Percentiles rank a stretch among this genome's conserved stretches.
These are phyloP conservation scores for Amblyjoppa proteus DNA, from an alignment of 2,888 invertebrate species.

Conservation along the genomic window DNA sequence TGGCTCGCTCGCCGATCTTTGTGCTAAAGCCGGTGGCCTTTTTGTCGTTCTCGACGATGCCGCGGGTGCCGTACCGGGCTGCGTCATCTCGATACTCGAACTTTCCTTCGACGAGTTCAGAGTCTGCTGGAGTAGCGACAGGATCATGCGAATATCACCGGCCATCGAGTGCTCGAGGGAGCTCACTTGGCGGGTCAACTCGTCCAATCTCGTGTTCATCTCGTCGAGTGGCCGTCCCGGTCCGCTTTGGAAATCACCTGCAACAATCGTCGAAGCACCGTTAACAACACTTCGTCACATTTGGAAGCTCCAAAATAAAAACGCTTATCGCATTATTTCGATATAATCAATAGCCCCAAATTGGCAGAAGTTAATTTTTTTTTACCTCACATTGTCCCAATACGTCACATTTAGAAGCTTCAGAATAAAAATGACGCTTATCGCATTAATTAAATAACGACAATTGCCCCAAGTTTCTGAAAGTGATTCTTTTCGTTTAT, in stretches of 20 bases:
- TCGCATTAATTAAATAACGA: too few relatives aligned
- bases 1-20: constrained; percentile 88
- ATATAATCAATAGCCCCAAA: too few relatives aligned
- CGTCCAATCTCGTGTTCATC: constrained; percentile 89
- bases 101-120: constrained; percentile 82
- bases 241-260: constrained; percentile 84
- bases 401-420: too few relatives aligned
- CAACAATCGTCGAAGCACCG: constrained; percentile 16
- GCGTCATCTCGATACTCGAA: constrained; percentile 83
- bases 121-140: constrained; percentile 88
- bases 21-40: constrained; percentile 86
- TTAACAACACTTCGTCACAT: not conserved
- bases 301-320: not conserved
- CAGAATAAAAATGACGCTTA: too few relatives aligned
- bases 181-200: constrained; percentile 89
- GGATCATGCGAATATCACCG: constrained; percentile 90
- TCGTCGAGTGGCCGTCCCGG: constrained; percentile 85
- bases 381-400: too few relatives aligned
- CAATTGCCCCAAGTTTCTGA: not conserved
- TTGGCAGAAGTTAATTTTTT: too few relatives aligned
- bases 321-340: too few relatives aligned
- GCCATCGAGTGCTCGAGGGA: constrained; percentile 91
- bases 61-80: constrained; percentile 89
- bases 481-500: not conserved
- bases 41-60: constrained; percentile 85